These are phyloP conservation scores for Sisor rabdophorus DNA, from an alignment of 2,113 vertebrate genomes.

Conservation along the genomic window DNA sequence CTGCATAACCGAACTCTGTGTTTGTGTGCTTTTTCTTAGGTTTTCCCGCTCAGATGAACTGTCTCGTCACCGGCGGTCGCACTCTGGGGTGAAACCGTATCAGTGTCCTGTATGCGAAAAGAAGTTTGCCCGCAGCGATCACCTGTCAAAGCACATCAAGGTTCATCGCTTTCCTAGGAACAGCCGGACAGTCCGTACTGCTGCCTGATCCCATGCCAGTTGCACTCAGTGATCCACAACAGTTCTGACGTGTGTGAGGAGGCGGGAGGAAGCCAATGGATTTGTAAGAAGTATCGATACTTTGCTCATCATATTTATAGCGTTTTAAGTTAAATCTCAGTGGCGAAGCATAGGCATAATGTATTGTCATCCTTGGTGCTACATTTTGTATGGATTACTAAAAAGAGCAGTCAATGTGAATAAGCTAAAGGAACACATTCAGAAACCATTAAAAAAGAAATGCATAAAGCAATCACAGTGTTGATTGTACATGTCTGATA, in stretches of 20 bases:
- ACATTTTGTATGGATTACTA: constrained; percentile 32
- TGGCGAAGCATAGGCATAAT: constrained; percentile 24
- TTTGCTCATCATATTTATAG: constrained; percentile 21
- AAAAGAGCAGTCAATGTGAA: constrained; percentile 42
- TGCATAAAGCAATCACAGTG: constrained; percentile 44
- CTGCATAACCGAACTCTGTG: not conserved
- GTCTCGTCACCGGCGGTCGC: constrained; percentile 87
- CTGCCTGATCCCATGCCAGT: constrained; percentile 62
- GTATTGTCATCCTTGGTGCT: constrained; percentile 34
- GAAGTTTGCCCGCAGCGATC: constrained; percentile 93
- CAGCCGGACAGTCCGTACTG: constrained; percentile 74
- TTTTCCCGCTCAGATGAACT: constrained; percentile 92
- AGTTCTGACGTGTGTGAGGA: not conserved
- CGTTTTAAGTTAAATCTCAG: constrained; percentile 27
- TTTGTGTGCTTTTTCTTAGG: constrained; percentile 60
- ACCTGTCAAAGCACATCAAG: constrained; percentile 93
- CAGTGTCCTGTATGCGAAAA: constrained; percentile 91
- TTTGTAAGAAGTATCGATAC: not conserved
- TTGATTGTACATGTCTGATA: constrained; percentile 50
- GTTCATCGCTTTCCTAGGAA: constrained; percentile 90
- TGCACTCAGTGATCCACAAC: constrained; percentile 26
- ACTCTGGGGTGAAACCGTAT: constrained; percentile 93
- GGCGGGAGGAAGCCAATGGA: not conserved
- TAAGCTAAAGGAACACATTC: constrained; percentile 33
- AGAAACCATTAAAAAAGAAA: constrained; percentile 34